These are phyloP conservation scores for Microchirus variegatus DNA, from an alignment of 2,797 vertebrate species.

Conservation along the genomic window DNA sequence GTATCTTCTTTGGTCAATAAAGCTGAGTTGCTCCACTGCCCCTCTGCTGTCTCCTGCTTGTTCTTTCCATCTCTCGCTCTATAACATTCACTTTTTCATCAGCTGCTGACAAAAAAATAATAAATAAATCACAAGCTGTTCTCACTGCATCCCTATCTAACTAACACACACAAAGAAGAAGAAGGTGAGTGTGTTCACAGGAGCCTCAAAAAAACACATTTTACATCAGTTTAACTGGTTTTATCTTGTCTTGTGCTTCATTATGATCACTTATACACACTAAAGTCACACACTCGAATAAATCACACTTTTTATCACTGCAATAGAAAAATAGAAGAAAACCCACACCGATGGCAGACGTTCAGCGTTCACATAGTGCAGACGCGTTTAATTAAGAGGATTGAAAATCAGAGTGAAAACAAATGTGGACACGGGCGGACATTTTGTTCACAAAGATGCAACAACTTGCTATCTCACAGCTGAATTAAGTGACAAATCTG, in stretches of 20 bases:
- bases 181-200: neutral
- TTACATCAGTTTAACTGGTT: neutral
- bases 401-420: too few species aligned
- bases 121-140: constrained; percentile 51
- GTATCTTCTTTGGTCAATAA: constrained; percentile 78
- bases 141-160: constrained; percentile 62
- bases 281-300: too few species aligned
- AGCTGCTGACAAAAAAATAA: constrained; percentile 63
- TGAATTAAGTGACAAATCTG: too few species aligned
- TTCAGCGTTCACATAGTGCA: too few species aligned
- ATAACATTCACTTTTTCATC: constrained; percentile 72
- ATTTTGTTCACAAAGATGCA: too few species aligned
- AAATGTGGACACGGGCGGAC: too few species aligned
- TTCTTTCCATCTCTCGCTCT: constrained; percentile 76
- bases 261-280: too few species aligned
- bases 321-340: neutral
- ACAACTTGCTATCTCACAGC: too few species aligned
- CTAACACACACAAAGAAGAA: constrained; percentile 55
- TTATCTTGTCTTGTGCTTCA: too few species aligned
- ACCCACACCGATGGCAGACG: too few species aligned
- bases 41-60: constrained; percentile 77
- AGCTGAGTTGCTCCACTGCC: constrained; percentile 78
- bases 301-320: neutral
- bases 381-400: too few species aligned
- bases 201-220: neutral